Percentiles rank a stretch among this genome's conserved stretches.
Evolutionary conservation across 2,113 vertebrate species (phyloP).

Genomic region (Prinia subflava): DNA sequence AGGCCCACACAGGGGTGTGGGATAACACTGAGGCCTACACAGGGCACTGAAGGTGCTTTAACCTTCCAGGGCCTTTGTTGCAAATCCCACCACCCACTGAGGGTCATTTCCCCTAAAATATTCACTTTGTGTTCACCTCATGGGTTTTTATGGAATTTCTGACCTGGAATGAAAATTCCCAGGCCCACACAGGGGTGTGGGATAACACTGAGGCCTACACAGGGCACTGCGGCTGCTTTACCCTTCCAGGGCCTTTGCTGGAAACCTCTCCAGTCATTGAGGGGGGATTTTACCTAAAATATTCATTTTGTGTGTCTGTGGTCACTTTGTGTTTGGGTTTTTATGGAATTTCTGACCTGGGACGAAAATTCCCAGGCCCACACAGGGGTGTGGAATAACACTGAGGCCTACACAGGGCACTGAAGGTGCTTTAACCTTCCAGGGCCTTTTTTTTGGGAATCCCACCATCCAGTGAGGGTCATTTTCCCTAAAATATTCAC

Average conservation of each 20-base stretch:
- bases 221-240: background rate
- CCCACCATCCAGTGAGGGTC: fast-evolving
- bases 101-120: background rate
- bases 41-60: too few relatives aligned
- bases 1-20: background rate
- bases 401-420: too few relatives aligned
- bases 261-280: background rate
- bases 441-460: background rate
- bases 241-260: background rate
- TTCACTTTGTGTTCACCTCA: fast-evolving
- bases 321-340: background rate
- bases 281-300: background rate
- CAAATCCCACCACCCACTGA: fast-evolving
- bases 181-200: background rate
- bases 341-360: background rate
- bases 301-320: too few relatives aligned
- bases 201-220: background rate
- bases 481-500: background rate
- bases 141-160: background rate
- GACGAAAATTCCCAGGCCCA: background rate
- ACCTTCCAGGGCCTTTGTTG: background rate
- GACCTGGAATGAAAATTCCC: background rate
- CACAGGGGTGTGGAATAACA: background rate
- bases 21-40: background rate
- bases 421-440: background rate